These are phyloP conservation scores for Ariolimax columbianus DNA, from an alignment of 2,888 invertebrate genomes.

Conservation along the genomic window DNA sequence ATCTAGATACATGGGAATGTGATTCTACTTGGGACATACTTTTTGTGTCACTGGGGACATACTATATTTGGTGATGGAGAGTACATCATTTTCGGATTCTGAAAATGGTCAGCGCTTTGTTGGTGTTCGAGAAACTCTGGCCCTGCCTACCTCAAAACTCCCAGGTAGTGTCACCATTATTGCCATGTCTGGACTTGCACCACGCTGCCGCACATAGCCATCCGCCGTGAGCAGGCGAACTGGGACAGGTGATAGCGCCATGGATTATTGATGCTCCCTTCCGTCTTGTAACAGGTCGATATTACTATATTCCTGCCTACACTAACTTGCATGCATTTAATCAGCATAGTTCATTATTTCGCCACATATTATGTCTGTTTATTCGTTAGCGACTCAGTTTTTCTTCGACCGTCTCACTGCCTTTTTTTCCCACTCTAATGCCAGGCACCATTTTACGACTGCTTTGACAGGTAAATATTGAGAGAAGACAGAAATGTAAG, in stretches of 20 bases:
- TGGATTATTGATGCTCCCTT: conserved; percentile 6
- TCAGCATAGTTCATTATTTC: background rate
- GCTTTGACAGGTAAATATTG: too few relatives aligned
- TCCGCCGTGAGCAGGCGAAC: conserved; percentile 14
- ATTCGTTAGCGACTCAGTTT: background rate
- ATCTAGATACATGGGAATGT: too few relatives aligned
- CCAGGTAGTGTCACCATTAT: background rate
- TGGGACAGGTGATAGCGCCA: background rate
- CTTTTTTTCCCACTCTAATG: too few relatives aligned
- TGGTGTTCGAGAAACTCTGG: background rate
- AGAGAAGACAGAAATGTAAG: too few relatives aligned
- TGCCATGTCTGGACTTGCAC: background rate
- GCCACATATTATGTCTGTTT: background rate
- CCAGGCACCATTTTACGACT: too few relatives aligned
- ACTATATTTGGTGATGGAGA: too few relatives aligned
- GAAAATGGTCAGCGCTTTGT: background rate
- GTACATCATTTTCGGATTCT: background rate
- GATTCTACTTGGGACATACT: too few relatives aligned
- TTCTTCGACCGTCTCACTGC: too few relatives aligned
- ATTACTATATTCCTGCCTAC: background rate
- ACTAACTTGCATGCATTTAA: background rate
- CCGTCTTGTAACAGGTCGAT: conserved; percentile 5
- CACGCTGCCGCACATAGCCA: background rate
- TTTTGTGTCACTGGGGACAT: too few relatives aligned
- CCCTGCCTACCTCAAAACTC: background rate